Percentiles rank a stretch among this genome's conserved stretches.
Evolutionary conservation across 2,888 invertebrate genomes (phyloP).

Genomic region (Sinohyriopsis cumingii): DNA sequence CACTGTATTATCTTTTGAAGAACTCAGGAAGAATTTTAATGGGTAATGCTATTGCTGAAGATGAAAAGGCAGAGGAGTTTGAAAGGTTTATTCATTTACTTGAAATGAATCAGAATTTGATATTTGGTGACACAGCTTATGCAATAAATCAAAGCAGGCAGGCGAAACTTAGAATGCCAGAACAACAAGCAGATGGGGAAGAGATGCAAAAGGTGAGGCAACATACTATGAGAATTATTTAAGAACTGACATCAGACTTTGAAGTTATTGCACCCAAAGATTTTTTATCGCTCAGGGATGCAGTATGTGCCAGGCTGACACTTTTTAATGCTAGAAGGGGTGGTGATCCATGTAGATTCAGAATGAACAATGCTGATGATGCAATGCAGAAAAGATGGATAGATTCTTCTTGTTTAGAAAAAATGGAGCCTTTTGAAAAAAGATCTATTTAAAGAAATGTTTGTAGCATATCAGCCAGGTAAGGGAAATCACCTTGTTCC

Average conservation of each 20-base stretch:
- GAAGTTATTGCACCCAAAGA: slow-evolving; percentile 9
- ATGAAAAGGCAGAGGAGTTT: slow-evolving; percentile 2
- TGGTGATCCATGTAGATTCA: slow-evolving; percentile 29
- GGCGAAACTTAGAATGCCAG: slow-evolving; percentile 15
- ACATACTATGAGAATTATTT: slow-evolving; percentile 6
- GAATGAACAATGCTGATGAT: slow-evolving; percentile 13
- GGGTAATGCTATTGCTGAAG: slow-evolving; percentile 4
- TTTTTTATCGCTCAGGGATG: slow-evolving; percentile 19
- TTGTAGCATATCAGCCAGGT: slow-evolving; percentile 4
- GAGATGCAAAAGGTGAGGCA: slow-evolving; percentile 10
- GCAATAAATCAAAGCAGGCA: slow-evolving; percentile 8
- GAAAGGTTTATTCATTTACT: neutral
- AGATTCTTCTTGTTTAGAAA: slow-evolving; percentile 1
- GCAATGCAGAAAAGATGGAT: slow-evolving; percentile 17
- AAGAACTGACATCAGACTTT: slow-evolving; percentile 7
- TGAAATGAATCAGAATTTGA: neutral
- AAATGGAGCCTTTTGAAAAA: slow-evolving; percentile 11
- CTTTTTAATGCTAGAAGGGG: slow-evolving; percentile 33
- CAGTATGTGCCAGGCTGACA: slow-evolving; percentile 19
- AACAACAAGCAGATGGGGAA: slow-evolving; percentile 10
- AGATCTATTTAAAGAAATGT: slow-evolving; percentile 10
- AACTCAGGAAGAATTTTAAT: slow-evolving; percentile 1
- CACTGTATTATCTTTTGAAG: slow-evolving; percentile 5
- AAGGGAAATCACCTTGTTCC: too few species aligned
- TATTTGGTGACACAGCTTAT: slow-evolving; percentile 14